Percentiles rank a stretch among this genome's conserved stretches.
Evolutionary conservation across 2,888 invertebrate genomes (phyloP).

Genomic region (Drosophila atroscutellata): DNA sequence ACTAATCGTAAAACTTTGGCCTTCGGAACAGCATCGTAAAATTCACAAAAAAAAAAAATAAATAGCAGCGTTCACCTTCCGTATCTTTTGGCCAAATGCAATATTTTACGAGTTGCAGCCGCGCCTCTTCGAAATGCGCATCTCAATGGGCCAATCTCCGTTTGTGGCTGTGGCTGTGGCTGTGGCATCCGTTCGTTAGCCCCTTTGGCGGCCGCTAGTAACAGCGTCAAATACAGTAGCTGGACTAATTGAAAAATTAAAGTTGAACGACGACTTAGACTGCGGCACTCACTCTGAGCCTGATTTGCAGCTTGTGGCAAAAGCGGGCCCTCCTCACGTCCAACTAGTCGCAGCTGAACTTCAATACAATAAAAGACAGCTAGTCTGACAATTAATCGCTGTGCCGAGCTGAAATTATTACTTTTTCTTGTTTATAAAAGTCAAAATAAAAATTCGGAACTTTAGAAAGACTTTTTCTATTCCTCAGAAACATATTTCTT

Average conservation of each 20-base stretch:
- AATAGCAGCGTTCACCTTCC: slow-evolving; percentile 56
- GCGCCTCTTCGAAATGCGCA: slow-evolving; percentile 36
- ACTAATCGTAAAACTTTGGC: slow-evolving; percentile 65
- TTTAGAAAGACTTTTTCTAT: background rate
- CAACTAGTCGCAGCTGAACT: background rate
- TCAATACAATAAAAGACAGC: background rate
- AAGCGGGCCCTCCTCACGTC: background rate
- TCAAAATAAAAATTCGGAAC: background rate
- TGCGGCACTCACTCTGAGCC: slow-evolving; percentile 2
- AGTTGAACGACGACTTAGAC: slow-evolving; percentile 23
- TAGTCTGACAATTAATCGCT: background rate
- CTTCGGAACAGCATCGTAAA: slow-evolving; percentile 60
- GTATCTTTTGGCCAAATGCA: slow-evolving; percentile 64
- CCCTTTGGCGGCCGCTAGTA: slow-evolving; percentile 47
- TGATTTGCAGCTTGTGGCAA: slow-evolving; percentile 2
- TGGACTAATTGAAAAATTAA: slow-evolving; percentile 80
- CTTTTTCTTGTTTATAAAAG: background rate
- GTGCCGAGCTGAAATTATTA: background rate
- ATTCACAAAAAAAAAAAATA: slow-evolving; percentile 9
- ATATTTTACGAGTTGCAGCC: slow-evolving; percentile 70
- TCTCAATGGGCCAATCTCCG: slow-evolving; percentile 27
- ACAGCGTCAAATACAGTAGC: slow-evolving; percentile 78
- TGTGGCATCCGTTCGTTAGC: slow-evolving; percentile 48
- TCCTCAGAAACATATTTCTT: background rate
- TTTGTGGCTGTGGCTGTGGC: slow-evolving; percentile 13